Base-by-base conservation (phyloP, 2,797 vertebrate genomes). In the Lithobates sylvaticus region DNA sequence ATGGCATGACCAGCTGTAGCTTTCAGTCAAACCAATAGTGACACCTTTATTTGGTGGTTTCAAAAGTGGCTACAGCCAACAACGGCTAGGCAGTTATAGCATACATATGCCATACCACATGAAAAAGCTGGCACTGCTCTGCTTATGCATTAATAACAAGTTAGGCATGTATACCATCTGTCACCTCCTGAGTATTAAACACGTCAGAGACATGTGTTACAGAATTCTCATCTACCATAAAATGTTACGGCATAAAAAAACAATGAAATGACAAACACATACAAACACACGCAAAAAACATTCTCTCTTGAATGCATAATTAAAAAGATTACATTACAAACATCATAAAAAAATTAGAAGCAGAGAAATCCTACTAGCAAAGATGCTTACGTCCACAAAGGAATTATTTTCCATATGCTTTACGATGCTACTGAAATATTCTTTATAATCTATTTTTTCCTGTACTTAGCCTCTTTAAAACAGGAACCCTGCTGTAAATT, bases 131-230 rank as follows among this genome's bases (percentile, higher is more conserved):
- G 50, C 42, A 16, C 61, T 78, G 21, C 7, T 34, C 34, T 65
- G 76, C 36, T 27, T 65, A 39, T 42, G 50, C 26, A 39, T 65
- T 67, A 69, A 18, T 23, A 32, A 68, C 64, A 79, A 69, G 65
- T 69, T 50, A 68, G 50, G 77, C 65, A 50, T 47, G 65, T 44
- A 32, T 44, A 26, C 77, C 77, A 79, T 79, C 65, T 79, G 77
- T 15, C 64, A 50, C 10, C 12, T 29, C 65, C 10, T 67, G 26
- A 67, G 65, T 67, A 67, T 29, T 27, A 12, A 67, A 67, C 65
- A 67, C 27, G 64, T 27, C 12, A 67, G 26, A 67, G 10, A 27
- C 65, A 79, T 79, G 77, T 68, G 64, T 18, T 79, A 23, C 26
- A 69, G 8, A 47, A 68, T 68, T 69, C 47, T 10, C 29, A 10